These are phyloP conservation scores for Diadema setosum DNA, from an alignment of 35 echinoderm and acorn worm species.

Conservation along the genomic window DNA sequence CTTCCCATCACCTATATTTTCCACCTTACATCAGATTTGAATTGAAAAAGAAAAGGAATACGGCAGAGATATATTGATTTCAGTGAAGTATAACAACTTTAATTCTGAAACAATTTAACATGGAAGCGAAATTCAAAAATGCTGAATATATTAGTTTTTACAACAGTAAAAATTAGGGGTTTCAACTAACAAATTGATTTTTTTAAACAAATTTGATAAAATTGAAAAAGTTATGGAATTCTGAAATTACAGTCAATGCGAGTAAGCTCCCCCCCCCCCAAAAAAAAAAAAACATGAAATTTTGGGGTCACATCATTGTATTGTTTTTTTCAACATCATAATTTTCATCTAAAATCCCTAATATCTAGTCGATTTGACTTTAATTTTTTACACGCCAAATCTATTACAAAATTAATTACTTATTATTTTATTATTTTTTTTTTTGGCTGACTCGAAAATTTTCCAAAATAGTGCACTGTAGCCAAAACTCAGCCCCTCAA, in stretches of 20 bases:
- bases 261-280: background rate
- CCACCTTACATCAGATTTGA: constrained; percentile 8
- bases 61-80: background rate
- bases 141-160: constrained; percentile 16
- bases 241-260: background rate
- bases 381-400: background rate
- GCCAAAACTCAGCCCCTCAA: background rate
- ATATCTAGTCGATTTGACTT: background rate
- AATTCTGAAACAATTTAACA: constrained; percentile 6
- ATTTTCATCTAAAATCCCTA: background rate
- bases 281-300: background rate
- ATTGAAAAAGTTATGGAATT: background rate
- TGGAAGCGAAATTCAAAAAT: background rate
- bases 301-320: no score
- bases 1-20: no score
- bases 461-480: background rate
- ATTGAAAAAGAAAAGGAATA: background rate
- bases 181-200: background rate
- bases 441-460: background rate
- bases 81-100: background rate
- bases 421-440: background rate
- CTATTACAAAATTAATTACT: background rate
- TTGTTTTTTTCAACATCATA: no score
- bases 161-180: background rate
- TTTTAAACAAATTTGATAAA: background rate